These are phyloP conservation scores for Acrocyrtus sp. DNA, from an alignment of 2,888 invertebrate species.

Conservation along the genomic window DNA sequence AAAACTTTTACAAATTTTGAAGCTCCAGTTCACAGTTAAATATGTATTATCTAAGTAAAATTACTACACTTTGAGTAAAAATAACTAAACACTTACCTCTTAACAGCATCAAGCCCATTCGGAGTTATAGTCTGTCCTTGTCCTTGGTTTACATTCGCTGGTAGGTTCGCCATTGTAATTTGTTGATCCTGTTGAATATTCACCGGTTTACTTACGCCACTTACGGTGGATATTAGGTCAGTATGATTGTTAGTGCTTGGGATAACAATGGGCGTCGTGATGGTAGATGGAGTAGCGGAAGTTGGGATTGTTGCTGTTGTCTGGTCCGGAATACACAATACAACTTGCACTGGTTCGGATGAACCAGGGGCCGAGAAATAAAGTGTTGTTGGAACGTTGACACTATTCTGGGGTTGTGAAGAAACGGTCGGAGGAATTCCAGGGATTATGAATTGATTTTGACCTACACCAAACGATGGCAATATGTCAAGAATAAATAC, in stretches of 20 bases:
- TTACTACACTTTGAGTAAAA: too few species aligned
- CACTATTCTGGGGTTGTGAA: conserved; percentile 3
- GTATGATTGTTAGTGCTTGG: not conserved
- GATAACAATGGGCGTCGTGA: conserved; percentile 8
- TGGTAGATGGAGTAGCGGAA: not conserved
- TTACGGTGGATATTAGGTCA: not conserved
- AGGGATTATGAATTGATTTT: too few species aligned
- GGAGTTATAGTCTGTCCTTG: too few species aligned
- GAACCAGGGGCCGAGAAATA: conserved; percentile 45
- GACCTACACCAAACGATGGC: too few species aligned
- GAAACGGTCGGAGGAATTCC: not conserved
- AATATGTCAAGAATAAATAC: not conserved
- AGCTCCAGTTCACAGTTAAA: too few species aligned
- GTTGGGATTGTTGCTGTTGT: not conserved
- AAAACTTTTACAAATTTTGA: too few species aligned
- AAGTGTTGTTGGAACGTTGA: conserved; percentile 32
- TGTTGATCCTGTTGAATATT: conserved; percentile 3
- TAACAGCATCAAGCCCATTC: too few species aligned
- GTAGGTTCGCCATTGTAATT: too few species aligned
- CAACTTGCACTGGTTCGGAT: conserved; percentile 46
- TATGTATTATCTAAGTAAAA: too few species aligned
- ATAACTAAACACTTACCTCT: too few species aligned
- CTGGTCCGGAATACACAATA: conserved; percentile 48
- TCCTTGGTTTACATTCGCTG: too few species aligned
- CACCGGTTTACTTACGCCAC: not conserved